Base-by-base conservation (phyloP, 2,888 invertebrate genomes). In the Eulithis prunata region DNA sequence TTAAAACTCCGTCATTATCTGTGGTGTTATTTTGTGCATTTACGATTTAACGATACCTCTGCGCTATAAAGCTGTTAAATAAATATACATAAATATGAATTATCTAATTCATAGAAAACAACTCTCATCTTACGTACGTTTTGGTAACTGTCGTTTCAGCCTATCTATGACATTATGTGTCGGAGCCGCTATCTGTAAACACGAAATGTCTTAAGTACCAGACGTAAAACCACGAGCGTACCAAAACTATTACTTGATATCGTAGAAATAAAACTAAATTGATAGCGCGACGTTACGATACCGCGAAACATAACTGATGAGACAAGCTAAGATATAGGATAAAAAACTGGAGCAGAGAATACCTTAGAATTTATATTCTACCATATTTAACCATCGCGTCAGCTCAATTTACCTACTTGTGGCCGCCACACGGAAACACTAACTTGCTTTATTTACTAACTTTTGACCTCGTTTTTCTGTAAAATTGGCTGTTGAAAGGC, bases 201-300 rank as follows among this genome's bases (percentile, higher is more conserved):
- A 74, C 74, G 71, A 75, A 77, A 62, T 71, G 66, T 69, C 66
- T 72, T 75, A 73, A 73, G 76, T 76, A 78, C 72, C 64, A 66
- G 56, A 64, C 71, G 74, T 74, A 71, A 74, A 73, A 68, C 71
- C 72, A 71, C 69, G 68, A 72, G 63, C 69, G 66, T 69, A 74
- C 69, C 67, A 70, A 70, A 71, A 57, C 66, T 60, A 68, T 73
- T 66, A 77, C 71, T 66, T 68, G 74, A 73, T 71, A 72, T 57
- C 71, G 62, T 62, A 57, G 62, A 60, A 52, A 59, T 61, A 38
- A 46, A 61, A 47, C 53, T 45, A 53, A 53, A 59, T 59, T 52
- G 59, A 59, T 56, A 49, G 12, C 47, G 14, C 13, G 49, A 21
- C 21, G 49, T 21, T 11, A 21, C 11, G 10, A n/a, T 21, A 49